These are phyloP conservation scores for Calephelis virginiensis DNA, from an alignment of 1,140 invertebrate species.

Conservation along the genomic window DNA sequence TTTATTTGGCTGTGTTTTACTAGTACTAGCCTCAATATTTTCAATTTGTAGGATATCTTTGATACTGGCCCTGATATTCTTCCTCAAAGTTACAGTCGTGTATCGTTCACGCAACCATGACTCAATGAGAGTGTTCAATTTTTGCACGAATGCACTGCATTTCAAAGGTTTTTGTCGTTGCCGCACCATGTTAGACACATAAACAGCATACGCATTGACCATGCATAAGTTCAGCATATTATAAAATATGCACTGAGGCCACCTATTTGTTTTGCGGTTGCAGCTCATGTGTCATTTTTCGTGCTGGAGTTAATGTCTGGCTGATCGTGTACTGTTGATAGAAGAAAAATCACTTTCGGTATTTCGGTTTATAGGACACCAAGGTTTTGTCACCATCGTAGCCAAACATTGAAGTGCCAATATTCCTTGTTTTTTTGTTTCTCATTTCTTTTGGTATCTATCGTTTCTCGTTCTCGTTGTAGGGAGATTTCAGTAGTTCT, in stretches of 20 bases:
- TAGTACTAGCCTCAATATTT: not conserved
- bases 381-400: no score
- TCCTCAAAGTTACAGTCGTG: constrained; percentile 18
- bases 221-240: no score
- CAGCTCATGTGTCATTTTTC: constrained; percentile 18
- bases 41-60: not conserved
- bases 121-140: constrained; percentile 22
- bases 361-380: no score
- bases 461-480: no score
- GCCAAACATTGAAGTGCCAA: no score
- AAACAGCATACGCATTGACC: constrained; percentile 23
- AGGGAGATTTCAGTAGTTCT: constrained; percentile 4
- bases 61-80: not conserved
- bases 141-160: constrained; percentile 13
- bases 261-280: no score
- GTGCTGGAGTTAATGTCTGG: no score
- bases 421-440: no score
- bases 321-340: no score
- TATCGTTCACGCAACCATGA: constrained; percentile 18
- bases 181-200: constrained; percentile 18
- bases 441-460: no score
- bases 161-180: constrained; percentile 17
- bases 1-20: not conserved
- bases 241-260: no score
- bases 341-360: no score